Percentiles rank a stretch among this genome's conserved stretches.
phyloP scores from a whole-genome alignment of 92 coral and sea anemone species.

The Parazoanthus darwini region DNA sequence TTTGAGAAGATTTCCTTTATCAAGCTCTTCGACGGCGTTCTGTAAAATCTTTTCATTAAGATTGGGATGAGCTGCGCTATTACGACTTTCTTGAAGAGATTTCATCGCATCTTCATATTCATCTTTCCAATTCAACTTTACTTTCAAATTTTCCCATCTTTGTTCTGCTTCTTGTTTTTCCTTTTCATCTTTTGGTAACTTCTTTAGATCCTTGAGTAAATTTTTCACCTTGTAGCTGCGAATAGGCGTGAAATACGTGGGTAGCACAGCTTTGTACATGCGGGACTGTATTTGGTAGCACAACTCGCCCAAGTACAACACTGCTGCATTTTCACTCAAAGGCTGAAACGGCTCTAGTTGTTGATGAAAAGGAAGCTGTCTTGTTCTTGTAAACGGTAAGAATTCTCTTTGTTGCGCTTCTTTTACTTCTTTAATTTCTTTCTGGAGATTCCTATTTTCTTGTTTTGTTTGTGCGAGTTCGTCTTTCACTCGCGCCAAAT shows the following conservation, averaged over 20 bases:
- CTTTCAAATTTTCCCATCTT: constrained; percentile 47
- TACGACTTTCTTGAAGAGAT: constrained; percentile 47
- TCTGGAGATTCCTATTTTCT: constrained; percentile 44
- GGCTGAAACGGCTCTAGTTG: not conserved
- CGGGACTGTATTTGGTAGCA: constrained; percentile 35
- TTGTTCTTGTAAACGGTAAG: not conserved
- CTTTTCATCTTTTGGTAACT: constrained; percentile 37
- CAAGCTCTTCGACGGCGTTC: constrained; percentile 15
- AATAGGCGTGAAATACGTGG: constrained; percentile 37
- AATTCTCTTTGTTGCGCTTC: not conserved
- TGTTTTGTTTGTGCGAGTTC: constrained; percentile 46
- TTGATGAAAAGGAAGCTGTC: not conserved
- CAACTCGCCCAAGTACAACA: constrained; percentile 24
- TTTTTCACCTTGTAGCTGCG: constrained; percentile 33
- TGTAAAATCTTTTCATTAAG: not conserved
- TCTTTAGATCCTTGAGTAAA: constrained; percentile 44
- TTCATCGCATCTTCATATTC: constrained; percentile 45
- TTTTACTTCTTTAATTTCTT: constrained; percentile 34
- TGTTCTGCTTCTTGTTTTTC: constrained; percentile 39
- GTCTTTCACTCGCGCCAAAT: constrained; percentile 20
- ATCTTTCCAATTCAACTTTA: constrained; percentile 40
- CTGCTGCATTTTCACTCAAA: constrained; percentile 12
- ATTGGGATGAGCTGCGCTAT: constrained; percentile 40
- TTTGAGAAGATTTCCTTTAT: constrained; percentile 28
- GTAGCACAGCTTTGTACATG: constrained; percentile 47